These are phyloP conservation scores for Colistium nudipinnis DNA, from an alignment of 2,113 vertebrate species.

Conservation along the genomic window DNA sequence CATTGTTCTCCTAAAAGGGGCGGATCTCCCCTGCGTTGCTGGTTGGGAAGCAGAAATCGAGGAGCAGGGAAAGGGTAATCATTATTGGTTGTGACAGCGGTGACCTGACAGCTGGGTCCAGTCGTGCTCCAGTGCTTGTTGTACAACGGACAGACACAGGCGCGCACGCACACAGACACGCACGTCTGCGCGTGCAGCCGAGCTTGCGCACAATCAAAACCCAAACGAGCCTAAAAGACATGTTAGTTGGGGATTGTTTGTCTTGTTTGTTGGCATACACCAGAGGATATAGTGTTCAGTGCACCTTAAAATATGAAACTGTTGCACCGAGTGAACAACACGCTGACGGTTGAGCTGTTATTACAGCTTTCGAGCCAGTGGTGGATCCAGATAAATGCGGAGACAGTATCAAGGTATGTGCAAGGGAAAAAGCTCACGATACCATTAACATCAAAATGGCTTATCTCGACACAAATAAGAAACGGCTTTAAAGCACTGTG, in stretches of 20 bases:
- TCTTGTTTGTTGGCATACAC: slow-evolving; percentile 24
- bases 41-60: slow-evolving; percentile 81
- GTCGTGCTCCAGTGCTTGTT: slow-evolving; percentile 83
- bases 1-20: slow-evolving; percentile 81
- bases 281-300: slow-evolving; percentile 35
- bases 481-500: slow-evolving; percentile 2
- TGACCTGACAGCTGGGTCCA: slow-evolving; percentile 85
- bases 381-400: neutral
- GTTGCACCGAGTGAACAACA: slow-evolving; percentile 13
- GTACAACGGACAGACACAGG: slow-evolving; percentile 76
- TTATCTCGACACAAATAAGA: slow-evolving; percentile 1
- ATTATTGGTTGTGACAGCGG: slow-evolving; percentile 83
- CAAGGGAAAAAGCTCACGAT: neutral
- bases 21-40: slow-evolving; percentile 68
- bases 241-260: slow-evolving; percentile 40
- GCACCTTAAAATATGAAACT: slow-evolving; percentile 46
- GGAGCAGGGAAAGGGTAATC: slow-evolving; percentile 80
- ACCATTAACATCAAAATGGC: neutral
- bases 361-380: neutral
- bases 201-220: slow-evolving; percentile 46
- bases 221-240: slow-evolving; percentile 39
- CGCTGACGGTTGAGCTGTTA: neutral
- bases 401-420: neutral
- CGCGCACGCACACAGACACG: slow-evolving; percentile 43
- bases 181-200: slow-evolving; percentile 32